phyloP scores from a whole-genome alignment of 2,888 invertebrate genomes.

The Exephanes ischioxanthus region DNA sequence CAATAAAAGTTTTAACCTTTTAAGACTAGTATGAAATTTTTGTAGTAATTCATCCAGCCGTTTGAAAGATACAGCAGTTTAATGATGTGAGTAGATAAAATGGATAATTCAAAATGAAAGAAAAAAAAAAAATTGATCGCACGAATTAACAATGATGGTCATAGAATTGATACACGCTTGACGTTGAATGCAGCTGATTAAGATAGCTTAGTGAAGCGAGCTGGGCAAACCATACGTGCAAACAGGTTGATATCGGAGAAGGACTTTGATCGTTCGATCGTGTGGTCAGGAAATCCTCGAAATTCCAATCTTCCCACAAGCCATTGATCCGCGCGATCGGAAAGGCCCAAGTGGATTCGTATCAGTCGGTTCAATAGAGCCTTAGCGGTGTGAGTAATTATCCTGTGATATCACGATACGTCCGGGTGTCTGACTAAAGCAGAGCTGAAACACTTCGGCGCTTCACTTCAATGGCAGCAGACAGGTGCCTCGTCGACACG shows the following conservation, averaged over 20 bases:
- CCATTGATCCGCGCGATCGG: not conserved
- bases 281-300: not conserved
- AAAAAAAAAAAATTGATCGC: too few relatives aligned
- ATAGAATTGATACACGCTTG: too few relatives aligned
- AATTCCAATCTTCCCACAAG: slow-evolving; percentile 20
- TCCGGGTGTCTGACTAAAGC: slow-evolving; percentile 8
- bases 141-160: too few relatives aligned
- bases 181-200: not conserved
- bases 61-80: too few relatives aligned
- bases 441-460: not conserved
- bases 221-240: not conserved
- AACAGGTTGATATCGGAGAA: slow-evolving; percentile 1
- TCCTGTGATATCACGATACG: not conserved
- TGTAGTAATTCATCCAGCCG: too few relatives aligned
- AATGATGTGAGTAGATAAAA: too few relatives aligned
- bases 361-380: slow-evolving; percentile 20
- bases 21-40: too few relatives aligned
- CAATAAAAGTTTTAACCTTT: too few relatives aligned
- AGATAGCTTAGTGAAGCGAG: not conserved
- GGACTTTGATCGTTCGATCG: slow-evolving; percentile 1
- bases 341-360: slow-evolving; percentile 14
- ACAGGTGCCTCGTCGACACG: not conserved
- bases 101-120: too few relatives aligned
- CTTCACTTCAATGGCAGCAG: not conserved
- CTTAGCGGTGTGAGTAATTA: not conserved